Base-by-base conservation (phyloP, 30 jellyfish, hydroid and myxozoan genomes). In the Cassiopea xamachana region DNA sequence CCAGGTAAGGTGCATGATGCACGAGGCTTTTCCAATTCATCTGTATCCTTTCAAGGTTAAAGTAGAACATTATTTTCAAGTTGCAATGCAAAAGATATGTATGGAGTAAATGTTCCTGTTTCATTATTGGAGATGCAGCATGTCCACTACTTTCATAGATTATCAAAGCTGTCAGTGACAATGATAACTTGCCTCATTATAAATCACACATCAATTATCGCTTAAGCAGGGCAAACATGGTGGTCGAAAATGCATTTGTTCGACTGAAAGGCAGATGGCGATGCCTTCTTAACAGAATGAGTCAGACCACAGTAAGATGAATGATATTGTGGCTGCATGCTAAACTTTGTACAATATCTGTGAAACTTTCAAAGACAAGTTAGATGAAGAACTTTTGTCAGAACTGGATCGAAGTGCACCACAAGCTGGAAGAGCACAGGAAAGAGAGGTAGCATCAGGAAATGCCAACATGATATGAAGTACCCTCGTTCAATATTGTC, bases 1-100 rank as follows among this genome's bases (percentile, higher is more conserved):
- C 94, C 94, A 58, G 90, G 90, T n/a, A 67, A 77, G 17, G 90
- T 77, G 5, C 93, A 86, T 55, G 88, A 86, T 75, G 93, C 93
- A 3, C 7, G 85, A 5, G 85, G 62, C n/a, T 87, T 87, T 78
- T 76, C 79, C 19, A 87, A 67, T 79, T 87, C 94, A 10, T 1
- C 71, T 1, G 27, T 78, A 1, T 76, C 2, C 77, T 43, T 19
- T 2, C 60, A 60, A 46, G 94, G 94, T 13, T 4, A 87, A 87
- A 49, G 44, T 39, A 58, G 68, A 2, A 15, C 46, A 14, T 60
- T 77, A 44, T 75, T 87, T 49, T 19, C 88, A 9, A 80, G 44
- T 1, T 15, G 15, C 58, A 71, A 46, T 7, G 43, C 89, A 19
- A 85, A 85, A 48, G 46, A 74, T 1, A 72, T 85, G 2, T 1